phyloP scores from a whole-genome alignment of 1,140 invertebrate genomes.

The Oscheius sp. region DNA sequence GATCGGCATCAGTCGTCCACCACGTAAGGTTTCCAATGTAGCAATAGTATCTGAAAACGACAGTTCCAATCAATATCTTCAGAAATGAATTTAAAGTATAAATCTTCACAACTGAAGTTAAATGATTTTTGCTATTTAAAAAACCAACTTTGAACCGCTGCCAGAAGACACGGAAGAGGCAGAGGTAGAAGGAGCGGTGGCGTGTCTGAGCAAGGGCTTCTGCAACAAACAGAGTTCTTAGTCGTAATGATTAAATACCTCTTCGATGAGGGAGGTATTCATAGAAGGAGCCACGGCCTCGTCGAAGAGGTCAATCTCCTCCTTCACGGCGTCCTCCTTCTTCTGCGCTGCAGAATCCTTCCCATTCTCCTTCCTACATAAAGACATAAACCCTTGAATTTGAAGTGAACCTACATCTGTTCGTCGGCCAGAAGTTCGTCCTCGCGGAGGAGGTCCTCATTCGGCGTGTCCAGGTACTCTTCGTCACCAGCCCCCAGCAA shows the following conservation, averaged over 20 bases:
- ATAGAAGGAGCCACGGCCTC: constrained; percentile 54
- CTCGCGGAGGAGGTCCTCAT: constrained; percentile 8
- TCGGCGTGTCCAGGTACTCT: neutral
- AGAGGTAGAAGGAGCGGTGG: neutral
- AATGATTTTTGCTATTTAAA: no score
- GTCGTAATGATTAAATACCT: constrained; percentile 16
- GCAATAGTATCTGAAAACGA: constrained; percentile 43
- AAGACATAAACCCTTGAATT: neutral
- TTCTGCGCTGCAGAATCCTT: neutral
- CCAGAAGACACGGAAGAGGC: neutral
- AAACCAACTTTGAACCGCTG: no score
- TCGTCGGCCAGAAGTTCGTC: constrained; percentile 14
- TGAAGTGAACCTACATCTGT: neutral
- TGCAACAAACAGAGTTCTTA: neutral
- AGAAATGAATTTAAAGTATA: neutral
- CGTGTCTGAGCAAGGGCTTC: neutral
- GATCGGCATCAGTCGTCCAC: constrained; percentile 59
- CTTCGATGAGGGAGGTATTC: constrained; percentile 28
- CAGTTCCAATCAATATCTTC: neutral
- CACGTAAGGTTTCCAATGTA: constrained; percentile 60
- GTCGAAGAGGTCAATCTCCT: constrained; percentile 50
- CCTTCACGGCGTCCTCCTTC: neutral
- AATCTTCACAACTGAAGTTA: no score
- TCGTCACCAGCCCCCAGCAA: constrained; percentile 4
- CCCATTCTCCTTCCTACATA: neutral